phyloP scores from a whole-genome alignment of 1,140 invertebrate species.

The Scaptodrosophila lebanonensis region DNA sequence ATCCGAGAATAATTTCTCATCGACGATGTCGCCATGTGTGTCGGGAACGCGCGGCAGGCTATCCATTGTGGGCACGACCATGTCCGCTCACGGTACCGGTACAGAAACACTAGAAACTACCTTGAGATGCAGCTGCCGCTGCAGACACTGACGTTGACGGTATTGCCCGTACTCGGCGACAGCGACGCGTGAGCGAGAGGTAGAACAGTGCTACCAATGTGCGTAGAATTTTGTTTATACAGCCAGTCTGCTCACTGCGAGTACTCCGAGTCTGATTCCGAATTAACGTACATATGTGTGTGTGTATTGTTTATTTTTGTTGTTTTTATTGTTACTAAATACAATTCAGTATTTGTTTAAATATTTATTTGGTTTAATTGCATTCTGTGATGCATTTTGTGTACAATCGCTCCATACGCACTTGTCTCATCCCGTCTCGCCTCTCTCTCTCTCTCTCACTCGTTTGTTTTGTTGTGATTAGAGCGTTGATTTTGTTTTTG shows the following conservation, averaged over 20 bases:
- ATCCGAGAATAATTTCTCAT: conserved; percentile 82
- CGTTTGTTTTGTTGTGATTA: conserved; percentile 26
- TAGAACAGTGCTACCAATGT: conserved; percentile 47
- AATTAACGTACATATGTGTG: conserved; percentile 7
- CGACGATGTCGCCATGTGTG: conserved; percentile 76
- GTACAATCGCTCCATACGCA: conserved; percentile 18
- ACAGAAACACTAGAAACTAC: too few species aligned
- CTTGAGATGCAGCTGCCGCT: neutral
- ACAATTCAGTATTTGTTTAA: conserved; percentile 12
- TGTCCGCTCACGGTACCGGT: conserved; percentile 12
- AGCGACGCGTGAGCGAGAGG: conserved; percentile 4
- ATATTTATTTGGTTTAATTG: conserved; percentile 32
- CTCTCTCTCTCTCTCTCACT: conserved; percentile 16
- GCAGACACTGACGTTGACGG: neutral
- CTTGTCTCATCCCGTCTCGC: conserved; percentile 11
- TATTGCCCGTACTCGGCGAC: conserved; percentile 3
- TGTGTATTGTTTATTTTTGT: conserved; percentile 25
- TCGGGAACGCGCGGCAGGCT: conserved; percentile 75
- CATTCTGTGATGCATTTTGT: conserved; percentile 32
- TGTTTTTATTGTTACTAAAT: too few species aligned
- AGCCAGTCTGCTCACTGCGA: too few species aligned
- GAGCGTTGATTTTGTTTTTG: conserved; percentile 33
- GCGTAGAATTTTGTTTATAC: conserved; percentile 27
- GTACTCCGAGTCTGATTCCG: too few species aligned
- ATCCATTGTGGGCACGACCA: conserved; percentile 61